Evolutionary conservation across 2,888 invertebrate genomes (phyloP).

Genomic region (Phrixothrix hirtus): DNA sequence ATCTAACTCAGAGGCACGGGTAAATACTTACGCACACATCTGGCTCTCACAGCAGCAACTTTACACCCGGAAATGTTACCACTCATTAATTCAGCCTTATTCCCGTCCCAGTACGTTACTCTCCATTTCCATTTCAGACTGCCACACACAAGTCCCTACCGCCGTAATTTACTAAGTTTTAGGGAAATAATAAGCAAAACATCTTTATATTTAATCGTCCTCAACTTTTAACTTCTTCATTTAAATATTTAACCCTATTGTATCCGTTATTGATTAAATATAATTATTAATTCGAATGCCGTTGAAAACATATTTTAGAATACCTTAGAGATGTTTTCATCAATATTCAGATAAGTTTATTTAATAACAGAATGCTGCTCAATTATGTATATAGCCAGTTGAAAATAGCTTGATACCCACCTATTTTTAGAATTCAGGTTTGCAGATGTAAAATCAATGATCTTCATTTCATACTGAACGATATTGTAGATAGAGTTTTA

Average conservation of each 20-base stretch:
- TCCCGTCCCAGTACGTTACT: constrained; percentile 43
- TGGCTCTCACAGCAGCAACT: constrained; percentile 47
- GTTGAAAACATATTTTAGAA: too few relatives aligned
- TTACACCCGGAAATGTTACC: constrained; percentile 49
- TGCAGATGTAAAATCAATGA: constrained; percentile 29
- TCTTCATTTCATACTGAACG: constrained; percentile 24
- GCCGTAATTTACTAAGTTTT: constrained; percentile 41
- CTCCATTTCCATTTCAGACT: constrained; percentile 40
- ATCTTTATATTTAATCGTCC: constrained; percentile 28
- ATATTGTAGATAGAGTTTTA: constrained; percentile 24
- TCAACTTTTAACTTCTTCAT: constrained; percentile 20
- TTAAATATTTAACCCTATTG: constrained; percentile 23
- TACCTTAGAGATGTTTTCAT: too few relatives aligned
- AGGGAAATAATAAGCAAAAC: constrained; percentile 30
- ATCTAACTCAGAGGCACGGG: constrained; percentile 41
- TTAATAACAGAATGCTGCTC: constrained; percentile 19
- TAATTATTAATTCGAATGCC: too few relatives aligned
- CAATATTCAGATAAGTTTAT: constrained; percentile 9
- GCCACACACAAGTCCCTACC: constrained; percentile 37
- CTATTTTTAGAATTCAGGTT: constrained; percentile 17
- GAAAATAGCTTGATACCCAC: constrained; percentile 14
- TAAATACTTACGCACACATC: constrained; percentile 48
- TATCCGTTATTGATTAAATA: too few relatives aligned
- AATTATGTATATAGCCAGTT: constrained; percentile 20
- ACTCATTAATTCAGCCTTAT: constrained; percentile 49